These are phyloP conservation scores for Crocallis elinguaria DNA, from an alignment of 2,888 invertebrate species.

Conservation along the genomic window DNA sequence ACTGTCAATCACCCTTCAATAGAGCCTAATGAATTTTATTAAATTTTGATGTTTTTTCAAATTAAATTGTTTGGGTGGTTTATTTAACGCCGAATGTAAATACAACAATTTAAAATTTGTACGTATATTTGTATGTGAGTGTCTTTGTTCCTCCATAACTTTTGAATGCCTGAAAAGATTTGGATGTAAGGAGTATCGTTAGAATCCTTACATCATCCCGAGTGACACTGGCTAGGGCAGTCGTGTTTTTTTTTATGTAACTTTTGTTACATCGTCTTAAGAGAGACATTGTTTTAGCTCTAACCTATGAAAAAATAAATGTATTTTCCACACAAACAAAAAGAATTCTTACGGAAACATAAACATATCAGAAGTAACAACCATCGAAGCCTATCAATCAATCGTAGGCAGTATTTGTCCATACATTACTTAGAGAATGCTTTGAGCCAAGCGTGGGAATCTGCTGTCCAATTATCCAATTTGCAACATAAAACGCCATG, in stretches of 20 bases:
- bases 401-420: constrained; percentile 10
- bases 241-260: no score
- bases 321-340: constrained; percentile 10
- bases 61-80: constrained; percentile 30
- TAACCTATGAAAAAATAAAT: neutral
- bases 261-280: no score
- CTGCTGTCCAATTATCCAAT: constrained; percentile 67
- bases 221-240: no score
- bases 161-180: no score
- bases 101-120: no score
- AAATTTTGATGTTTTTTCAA: constrained; percentile 49
- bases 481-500: constrained; percentile 51
- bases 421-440: constrained; percentile 13
- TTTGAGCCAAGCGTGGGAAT: constrained; percentile 53
- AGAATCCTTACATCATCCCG: no score
- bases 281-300: no score
- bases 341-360: constrained; percentile 9
- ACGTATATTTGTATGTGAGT: no score
- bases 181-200: no score
- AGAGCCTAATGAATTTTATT: constrained; percentile 58
- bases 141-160: no score
- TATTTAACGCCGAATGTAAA: constrained; percentile 26
- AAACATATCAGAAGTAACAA: constrained; percentile 19
- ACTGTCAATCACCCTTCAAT: constrained; percentile 58
- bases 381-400: constrained; percentile 20